Percentiles rank a stretch among this genome's conserved stretches.
phyloP scores from a whole-genome alignment of 2,888 invertebrate species.

The Hofmannophila pseudospretella region DNA sequence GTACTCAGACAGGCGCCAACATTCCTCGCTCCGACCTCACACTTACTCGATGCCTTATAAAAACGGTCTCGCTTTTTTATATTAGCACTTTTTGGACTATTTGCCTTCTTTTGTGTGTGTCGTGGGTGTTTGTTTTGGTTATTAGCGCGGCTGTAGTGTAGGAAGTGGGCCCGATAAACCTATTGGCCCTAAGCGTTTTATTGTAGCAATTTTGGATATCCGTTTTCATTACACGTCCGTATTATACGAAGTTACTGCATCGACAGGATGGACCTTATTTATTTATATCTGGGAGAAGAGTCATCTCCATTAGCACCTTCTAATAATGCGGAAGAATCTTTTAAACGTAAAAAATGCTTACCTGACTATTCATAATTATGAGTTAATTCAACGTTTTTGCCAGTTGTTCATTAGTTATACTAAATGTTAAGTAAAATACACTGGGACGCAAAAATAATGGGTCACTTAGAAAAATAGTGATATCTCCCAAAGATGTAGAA shows the following conservation, averaged over 20 bases:
- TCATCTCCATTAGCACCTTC: not conserved
- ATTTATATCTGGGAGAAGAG: no score
- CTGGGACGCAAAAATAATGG: no score
- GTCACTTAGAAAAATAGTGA: no score
- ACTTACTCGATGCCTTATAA: slow-evolving; percentile 72
- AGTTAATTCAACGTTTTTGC: slow-evolving; percentile 39
- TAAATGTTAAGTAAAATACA: slow-evolving; percentile 38
- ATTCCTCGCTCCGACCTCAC: slow-evolving; percentile 77
- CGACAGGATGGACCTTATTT: slow-evolving; percentile 24
- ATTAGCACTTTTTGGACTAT: slow-evolving; percentile 73
- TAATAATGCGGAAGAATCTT: slow-evolving; percentile 9
- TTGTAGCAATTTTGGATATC: slow-evolving; percentile 71
- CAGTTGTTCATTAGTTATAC: slow-evolving; percentile 59
- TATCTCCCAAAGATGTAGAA: no score
- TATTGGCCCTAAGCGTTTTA: slow-evolving; percentile 75
- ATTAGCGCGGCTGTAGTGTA: slow-evolving; percentile 71
- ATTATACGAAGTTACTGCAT: no score
- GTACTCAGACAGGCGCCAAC: slow-evolving; percentile 78
- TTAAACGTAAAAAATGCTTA: slow-evolving; percentile 14
- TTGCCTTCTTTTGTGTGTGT: slow-evolving; percentile 68
- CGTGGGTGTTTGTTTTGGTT: slow-evolving; percentile 74
- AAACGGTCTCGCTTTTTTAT: slow-evolving; percentile 75
- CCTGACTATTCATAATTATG: not conserved
- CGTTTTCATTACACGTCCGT: slow-evolving; percentile 45
- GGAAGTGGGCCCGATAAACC: slow-evolving; percentile 74